Conservation (phyloP, 2,888 invertebrate genomes). For the Alloscopus bannaensis region DNA sequence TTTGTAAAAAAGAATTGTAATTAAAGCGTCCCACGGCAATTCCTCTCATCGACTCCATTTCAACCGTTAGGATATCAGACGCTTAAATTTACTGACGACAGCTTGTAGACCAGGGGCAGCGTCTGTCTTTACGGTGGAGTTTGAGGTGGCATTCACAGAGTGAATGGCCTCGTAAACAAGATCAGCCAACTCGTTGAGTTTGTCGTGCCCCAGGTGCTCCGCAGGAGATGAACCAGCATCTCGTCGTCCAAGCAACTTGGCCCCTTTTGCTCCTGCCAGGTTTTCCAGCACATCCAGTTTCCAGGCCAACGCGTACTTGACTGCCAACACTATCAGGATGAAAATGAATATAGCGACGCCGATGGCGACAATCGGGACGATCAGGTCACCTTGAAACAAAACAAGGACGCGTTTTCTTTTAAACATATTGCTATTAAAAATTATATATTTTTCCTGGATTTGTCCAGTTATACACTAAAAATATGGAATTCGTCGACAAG, state of each 20-base stretch:
- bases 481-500: too few relatives aligned
- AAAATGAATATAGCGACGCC: conserved; percentile 72
- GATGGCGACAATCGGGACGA: conserved; percentile 71
- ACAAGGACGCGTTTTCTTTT: too few relatives aligned
- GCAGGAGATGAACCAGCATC: conserved; percentile 52
- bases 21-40: too few relatives aligned
- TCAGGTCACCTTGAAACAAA: conserved; percentile 66
- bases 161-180: conserved; percentile 66
- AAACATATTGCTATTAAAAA: too few relatives aligned
- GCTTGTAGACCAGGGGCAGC: conserved; percentile 26
- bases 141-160: conserved; percentile 59
- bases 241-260: conserved; percentile 7
- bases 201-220: conserved; percentile 59
- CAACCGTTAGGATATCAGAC: too few relatives aligned
- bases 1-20: too few relatives aligned
- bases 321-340: conserved; percentile 70
- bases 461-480: too few relatives aligned
- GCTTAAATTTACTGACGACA: conserved; percentile 49
- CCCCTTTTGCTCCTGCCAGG: conserved; percentile 26
- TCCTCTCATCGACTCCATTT: too few relatives aligned
- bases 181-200: conserved; percentile 59
- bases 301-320: conserved; percentile 71
- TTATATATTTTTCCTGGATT: too few relatives aligned
- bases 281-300: conserved; percentile 65
- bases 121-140: background rate